These are phyloP conservation scores for Xanthorhoe designata DNA, from an alignment of 2,888 invertebrate species.

Conservation along the genomic window DNA sequence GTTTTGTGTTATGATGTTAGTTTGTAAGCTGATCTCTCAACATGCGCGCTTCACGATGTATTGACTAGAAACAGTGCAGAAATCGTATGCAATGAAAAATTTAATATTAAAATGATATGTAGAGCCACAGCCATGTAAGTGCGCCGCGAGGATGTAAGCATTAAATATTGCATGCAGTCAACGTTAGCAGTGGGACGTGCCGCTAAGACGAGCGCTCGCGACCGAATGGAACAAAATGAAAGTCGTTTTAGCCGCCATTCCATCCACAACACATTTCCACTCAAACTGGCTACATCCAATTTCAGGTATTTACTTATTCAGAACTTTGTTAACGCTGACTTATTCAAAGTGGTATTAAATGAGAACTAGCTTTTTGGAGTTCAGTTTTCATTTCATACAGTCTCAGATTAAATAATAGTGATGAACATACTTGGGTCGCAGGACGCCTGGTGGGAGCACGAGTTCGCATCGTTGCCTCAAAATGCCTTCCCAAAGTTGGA, in stretches of 20 bases:
- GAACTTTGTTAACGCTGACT: slow-evolving; percentile 52
- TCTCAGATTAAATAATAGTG: slow-evolving; percentile 30
- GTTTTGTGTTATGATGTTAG: slow-evolving; percentile 63
- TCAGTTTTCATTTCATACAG: slow-evolving; percentile 14
- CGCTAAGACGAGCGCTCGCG: slow-evolving; percentile 75
- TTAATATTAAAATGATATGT: slow-evolving; percentile 64
- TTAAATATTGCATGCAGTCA: slow-evolving; percentile 86
- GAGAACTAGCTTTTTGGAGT: slow-evolving; percentile 30
- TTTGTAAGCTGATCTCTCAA: slow-evolving; percentile 64
- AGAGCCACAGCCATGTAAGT: slow-evolving; percentile 69
- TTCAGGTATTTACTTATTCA: slow-evolving; percentile 48
- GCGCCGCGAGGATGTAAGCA: slow-evolving; percentile 74
- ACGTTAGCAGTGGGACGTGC: slow-evolving; percentile 81
- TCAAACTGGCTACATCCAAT: slow-evolving; percentile 48
- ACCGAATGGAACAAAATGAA: slow-evolving; percentile 73
- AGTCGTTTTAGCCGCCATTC: slow-evolving; percentile 64
- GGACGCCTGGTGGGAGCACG: slow-evolving; percentile 88
- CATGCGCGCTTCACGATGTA: slow-evolving; percentile 70
- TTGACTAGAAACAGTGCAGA: slow-evolving; percentile 62
- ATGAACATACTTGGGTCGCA: slow-evolving; percentile 91
- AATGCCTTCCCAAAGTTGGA: slow-evolving; percentile 99
- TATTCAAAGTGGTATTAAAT: slow-evolving; percentile 42
- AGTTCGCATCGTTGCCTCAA: slow-evolving; percentile 97
- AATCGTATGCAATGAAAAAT: slow-evolving; percentile 69
- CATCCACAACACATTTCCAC: slow-evolving; percentile 57